Conservation (phyloP, 2,797 vertebrate genomes). For the Glyptemys insculpta region DNA sequence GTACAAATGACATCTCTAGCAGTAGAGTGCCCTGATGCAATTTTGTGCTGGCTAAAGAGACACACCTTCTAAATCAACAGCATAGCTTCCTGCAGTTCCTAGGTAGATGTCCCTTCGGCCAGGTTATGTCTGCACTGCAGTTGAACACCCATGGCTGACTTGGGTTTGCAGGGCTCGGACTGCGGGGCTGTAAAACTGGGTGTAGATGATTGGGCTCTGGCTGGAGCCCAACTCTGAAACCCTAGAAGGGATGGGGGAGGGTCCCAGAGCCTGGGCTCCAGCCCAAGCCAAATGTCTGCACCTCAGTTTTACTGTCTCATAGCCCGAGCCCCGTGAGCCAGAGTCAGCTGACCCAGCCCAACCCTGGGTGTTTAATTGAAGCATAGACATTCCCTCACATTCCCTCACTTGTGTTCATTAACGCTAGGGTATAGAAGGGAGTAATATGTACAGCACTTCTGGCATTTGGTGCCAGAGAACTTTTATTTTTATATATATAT, state of each 20-base stretch:
- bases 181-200: background rate
- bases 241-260: background rate
- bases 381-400: background rate
- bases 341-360: background rate
- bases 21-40: background rate
- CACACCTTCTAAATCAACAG: background rate
- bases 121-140: background rate
- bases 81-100: background rate
- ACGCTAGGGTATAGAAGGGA: background rate
- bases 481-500: background rate
- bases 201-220: background rate
- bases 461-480: background rate
- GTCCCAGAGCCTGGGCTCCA: background rate
- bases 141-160: background rate
- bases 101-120: background rate
- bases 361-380: background rate
- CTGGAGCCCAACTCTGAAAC: background rate
- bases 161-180: background rate
- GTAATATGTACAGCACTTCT: background rate
- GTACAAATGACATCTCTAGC: rapidly evolving
- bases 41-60: rapidly evolving
- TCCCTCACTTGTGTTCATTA: background rate
- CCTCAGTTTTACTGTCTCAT: background rate
- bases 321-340: background rate
- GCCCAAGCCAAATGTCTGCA: background rate